Conservation (phyloP, 1,140 invertebrate species). For the Papilio helenus region DNA sequence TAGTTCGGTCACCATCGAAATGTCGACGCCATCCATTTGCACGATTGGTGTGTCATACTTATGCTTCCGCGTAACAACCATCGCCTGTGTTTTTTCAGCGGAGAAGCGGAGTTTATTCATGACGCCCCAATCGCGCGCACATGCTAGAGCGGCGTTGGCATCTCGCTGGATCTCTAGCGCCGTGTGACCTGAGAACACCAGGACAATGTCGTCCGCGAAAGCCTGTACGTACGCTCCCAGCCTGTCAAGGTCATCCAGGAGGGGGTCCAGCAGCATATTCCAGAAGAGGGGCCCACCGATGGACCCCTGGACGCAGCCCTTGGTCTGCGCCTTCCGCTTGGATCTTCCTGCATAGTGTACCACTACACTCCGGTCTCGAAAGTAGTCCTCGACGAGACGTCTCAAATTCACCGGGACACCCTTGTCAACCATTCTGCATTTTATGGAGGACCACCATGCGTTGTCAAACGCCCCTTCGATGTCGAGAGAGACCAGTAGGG, state of each 20-base stretch:
- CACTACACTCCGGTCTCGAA: background rate
- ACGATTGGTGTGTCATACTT: too few species aligned
- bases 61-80: too few species aligned
- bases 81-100: too few species aligned
- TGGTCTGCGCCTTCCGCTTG: background rate
- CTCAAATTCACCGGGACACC: background rate
- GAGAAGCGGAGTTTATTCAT: too few species aligned
- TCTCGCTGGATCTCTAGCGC: too few species aligned
- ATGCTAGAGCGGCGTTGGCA: too few species aligned
- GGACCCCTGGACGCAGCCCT: slow-evolving; percentile 26
- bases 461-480: background rate
- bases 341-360: background rate
- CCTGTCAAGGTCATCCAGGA: background rate
- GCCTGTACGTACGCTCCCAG: background rate
- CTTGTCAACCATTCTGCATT: background rate
- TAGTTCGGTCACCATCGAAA: too few species aligned
- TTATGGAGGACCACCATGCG: slow-evolving; percentile 21
- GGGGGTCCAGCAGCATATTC: background rate
- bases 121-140: too few species aligned
- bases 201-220: background rate
- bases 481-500: background rate
- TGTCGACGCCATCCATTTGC: too few species aligned
- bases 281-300: background rate
- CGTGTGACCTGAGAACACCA: too few species aligned
- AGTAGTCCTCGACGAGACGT: slow-evolving; percentile 22